Evolutionary conservation across 2,113 vertebrate species (phyloP), one percentile per base, ranked within the genome.

Genomic region (Melanotaenia duboulayi): DNA sequence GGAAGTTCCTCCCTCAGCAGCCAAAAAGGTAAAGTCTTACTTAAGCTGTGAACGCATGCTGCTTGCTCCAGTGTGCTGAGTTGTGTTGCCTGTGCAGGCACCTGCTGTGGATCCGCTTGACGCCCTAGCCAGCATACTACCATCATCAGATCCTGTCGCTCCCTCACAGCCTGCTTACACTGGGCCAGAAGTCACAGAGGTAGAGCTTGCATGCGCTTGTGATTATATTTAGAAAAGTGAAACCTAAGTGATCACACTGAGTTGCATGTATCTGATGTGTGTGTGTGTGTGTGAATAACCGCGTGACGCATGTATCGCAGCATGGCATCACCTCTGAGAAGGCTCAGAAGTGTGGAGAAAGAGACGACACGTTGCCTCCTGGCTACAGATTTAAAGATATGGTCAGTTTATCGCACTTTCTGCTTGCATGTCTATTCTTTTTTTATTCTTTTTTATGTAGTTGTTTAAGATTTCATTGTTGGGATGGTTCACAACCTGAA

Each of bases 171-270:
- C 91, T 13, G 62, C 61, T 35, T 93, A 82, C 82, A 92, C 85
- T 0, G 92, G 94, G 19, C 92, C 93, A 54, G 84, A 92, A 68
- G 89, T 94, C 65, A 80, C 4, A 72, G 93, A 94, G 92, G 93
- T 95, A 60, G 59, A 32, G 10, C 40, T 22, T 25, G 32, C 39
- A 55, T 16, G 52, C 25, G 12, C 59, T 17, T 48, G 11, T 57
- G 17, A 56, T 4, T 42, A 1, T 51, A 23, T 63, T 0, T 42
- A 11, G 23, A 42, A 67, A 56, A 1, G 0, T 16, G 11, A 50
- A 32, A 10, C 17, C 6, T 19, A 14, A 48, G 44, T 8, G 44
- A 56, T 50, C 37, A 39, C 37, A 17, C 39, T 48, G 17, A 58
- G 64, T 57, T 70, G 82, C 76, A 80, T 79, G 84, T 40, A 55